Conservation (phyloP, 2,113 vertebrate genomes). For the Picathartes gymnocephalus region DNA sequence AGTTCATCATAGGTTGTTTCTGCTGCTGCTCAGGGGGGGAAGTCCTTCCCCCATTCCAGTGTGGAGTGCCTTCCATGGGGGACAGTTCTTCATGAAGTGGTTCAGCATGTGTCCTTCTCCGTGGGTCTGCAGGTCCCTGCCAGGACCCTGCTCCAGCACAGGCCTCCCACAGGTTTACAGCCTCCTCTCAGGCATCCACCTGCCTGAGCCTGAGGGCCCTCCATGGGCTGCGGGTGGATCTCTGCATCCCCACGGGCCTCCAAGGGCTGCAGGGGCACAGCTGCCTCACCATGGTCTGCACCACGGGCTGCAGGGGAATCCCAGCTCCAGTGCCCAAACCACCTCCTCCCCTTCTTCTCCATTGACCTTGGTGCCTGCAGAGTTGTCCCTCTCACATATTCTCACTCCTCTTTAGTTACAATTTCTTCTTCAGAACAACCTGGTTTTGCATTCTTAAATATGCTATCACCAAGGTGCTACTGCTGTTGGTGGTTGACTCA, state of each 20-base stretch:
- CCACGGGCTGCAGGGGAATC: accelerated
- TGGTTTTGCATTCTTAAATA: neutral
- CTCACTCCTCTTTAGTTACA: neutral
- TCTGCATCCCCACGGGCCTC: too few species aligned
- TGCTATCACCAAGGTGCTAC: neutral
- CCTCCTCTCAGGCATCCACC: neutral
- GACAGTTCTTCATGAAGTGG: neutral
- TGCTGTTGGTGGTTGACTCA: neutral
- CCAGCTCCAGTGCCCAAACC: accelerated
- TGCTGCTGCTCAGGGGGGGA: neutral
- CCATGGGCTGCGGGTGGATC: too few species aligned
- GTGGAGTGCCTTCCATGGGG: neutral
- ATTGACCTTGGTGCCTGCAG: neutral
- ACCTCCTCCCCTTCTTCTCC: neutral
- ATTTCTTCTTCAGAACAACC: neutral
- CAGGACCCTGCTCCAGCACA: neutral
- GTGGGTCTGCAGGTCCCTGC: neutral
- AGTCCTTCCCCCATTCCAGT: neutral
- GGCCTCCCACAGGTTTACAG: neutral
- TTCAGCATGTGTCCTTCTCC: accelerated
- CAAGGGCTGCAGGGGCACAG: neutral
- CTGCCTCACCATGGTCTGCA: neutral
- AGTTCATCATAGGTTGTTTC: neutral
- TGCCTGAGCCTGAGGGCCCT: accelerated
- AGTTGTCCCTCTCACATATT: neutral